Evolutionary conservation across 2,888 invertebrate genomes (phyloP), one percentile per base, ranked within the genome.

Genomic region (Lasioglossum calceatum): DNA sequence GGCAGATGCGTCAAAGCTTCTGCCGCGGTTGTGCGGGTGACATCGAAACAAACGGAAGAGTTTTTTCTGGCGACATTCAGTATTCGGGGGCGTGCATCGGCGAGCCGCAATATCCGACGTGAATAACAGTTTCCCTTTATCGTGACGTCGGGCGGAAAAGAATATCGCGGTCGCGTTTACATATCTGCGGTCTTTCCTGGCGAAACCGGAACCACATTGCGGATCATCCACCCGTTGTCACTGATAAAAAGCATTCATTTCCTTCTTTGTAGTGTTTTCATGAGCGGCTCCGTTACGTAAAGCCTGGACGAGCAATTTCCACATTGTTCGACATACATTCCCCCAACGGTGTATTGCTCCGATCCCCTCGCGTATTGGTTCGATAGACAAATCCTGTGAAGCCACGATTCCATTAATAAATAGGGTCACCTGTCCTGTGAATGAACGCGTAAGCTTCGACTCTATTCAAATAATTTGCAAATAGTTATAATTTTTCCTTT

Each of bases 61-160:
- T 67, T 67, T 64, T 36, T 12, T 36, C 72, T 75, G 74, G 80
- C 42, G 44, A 23, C 71, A 23, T 27, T 61, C 50, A 39, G 67
- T 78, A 82, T 78, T 74, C 61, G 72, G 70, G 71, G 64, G 64
- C 73, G 74, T 75, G 64, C 64, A 19, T 16, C 67, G 19, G 32
- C 44, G 71, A 32, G 23, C 78, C 76, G 76, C 80, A 70, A 78
- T 84, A 79, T 88, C 78, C 81, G 70, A 81, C 70, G 39, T 58
- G 81, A 84, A 88, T 81, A 84, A 86, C 76, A 39, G 81, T 74
- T 81, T 77, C 73, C 58, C 67, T 54, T 84, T 88, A 84, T 86
- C 82, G 77, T 39, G 70, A 73, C 82, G 70, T 44, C 73, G 67
- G 39, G 39, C 79, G 84, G 86, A 84, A 88, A 84, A 79, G 80